These are phyloP conservation scores for Osmerus eperlanus DNA, from an alignment of 2,113 vertebrate species.

Conservation along the genomic window DNA sequence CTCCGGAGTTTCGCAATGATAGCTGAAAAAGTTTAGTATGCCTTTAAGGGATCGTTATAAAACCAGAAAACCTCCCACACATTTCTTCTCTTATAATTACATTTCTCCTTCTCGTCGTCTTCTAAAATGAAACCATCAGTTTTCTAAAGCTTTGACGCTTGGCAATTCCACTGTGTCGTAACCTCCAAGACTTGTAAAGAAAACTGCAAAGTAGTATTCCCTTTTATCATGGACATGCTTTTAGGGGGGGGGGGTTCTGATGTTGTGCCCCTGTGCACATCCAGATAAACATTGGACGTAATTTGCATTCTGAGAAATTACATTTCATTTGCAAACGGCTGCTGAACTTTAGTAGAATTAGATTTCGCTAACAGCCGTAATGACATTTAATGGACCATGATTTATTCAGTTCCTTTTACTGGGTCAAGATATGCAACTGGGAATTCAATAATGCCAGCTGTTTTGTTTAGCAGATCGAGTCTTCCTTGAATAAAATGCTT, in stretches of 20 bases:
- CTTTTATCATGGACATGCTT: conserved; percentile 30
- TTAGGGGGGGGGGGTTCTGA: conserved; percentile 31
- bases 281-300: conserved; percentile 50
- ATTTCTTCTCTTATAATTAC: conserved; percentile 63
- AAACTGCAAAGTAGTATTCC: conserved; percentile 24
- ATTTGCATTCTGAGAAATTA: conserved; percentile 71
- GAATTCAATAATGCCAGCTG: conserved; percentile 57
- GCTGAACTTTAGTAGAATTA: conserved; percentile 69
- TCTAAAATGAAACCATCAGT: conserved; percentile 55
- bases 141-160: conserved; percentile 58
- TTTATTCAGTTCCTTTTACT: conserved; percentile 66
- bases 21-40: conserved; percentile 62
- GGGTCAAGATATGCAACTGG: conserved; percentile 59
- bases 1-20: conserved; percentile 53
- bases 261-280: conserved; percentile 31
- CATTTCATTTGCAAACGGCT: conserved; percentile 65
- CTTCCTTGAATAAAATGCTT: conserved; percentile 21
- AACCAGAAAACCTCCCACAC: conserved; percentile 66
- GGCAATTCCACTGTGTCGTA: conserved; percentile 40
- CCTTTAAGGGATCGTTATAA: conserved; percentile 69
- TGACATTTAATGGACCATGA: conserved; percentile 68
- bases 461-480: conserved; percentile 39
- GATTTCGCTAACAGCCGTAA: conserved; percentile 63
- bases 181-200: conserved; percentile 45
- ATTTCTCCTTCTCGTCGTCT: conserved; percentile 42